A percentile compares a stretch with the other conserved stretches of the same genome.
Conservation (phyloP, 1,140 invertebrate species). For the Aphidius gifuensis region DNA sequence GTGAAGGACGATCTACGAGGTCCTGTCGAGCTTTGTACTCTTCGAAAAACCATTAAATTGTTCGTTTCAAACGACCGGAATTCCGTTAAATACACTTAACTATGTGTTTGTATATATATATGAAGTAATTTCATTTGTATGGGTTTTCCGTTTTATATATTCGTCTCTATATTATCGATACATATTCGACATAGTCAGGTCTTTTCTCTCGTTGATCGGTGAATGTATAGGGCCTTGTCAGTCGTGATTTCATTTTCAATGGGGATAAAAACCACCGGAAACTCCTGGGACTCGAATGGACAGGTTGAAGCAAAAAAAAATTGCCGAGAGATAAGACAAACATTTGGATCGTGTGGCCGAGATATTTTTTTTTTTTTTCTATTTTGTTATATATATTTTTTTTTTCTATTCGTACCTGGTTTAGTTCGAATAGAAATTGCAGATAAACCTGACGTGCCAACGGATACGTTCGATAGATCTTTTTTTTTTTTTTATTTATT, state of each 20-base stretch:
- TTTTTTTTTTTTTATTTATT: conserved; percentile 2
- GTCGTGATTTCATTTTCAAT: conserved; percentile 21
- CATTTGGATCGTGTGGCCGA: conserved; percentile 12
- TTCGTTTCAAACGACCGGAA: conserved; percentile 18
- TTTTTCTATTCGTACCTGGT: conserved; percentile 3
- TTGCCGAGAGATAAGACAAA: conserved; percentile 17
- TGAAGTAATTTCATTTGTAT: conserved; percentile 7
- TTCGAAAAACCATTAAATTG: conserved; percentile 24
- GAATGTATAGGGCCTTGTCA: conserved; percentile 1
- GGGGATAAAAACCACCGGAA: conserved; percentile 17
- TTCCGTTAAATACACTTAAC: conserved; percentile 14
- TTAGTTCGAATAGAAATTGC: conserved; percentile 4
- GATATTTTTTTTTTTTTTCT: conserved; percentile 2
- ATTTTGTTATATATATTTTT: too few species aligned
- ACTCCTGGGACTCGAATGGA: conserved; percentile 11
- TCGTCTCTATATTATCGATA: neutral
- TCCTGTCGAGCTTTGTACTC: conserved; percentile 15
- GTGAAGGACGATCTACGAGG: conserved; percentile 16
- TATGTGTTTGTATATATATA: conserved; percentile 11
- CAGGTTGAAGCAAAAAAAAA: conserved; percentile 14
- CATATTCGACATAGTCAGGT: neutral
- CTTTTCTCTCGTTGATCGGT: too few species aligned
- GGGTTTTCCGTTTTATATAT: conserved; percentile 4
- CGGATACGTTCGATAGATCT: conserved; percentile 11
- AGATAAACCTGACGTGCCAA: conserved; percentile 11